Percentiles rank a stretch among this genome's conserved stretches.
These are phyloP conservation scores for Pseudonaja textilis DNA, from an alignment of 2,113 vertebrate species.

Conservation along the genomic window DNA sequence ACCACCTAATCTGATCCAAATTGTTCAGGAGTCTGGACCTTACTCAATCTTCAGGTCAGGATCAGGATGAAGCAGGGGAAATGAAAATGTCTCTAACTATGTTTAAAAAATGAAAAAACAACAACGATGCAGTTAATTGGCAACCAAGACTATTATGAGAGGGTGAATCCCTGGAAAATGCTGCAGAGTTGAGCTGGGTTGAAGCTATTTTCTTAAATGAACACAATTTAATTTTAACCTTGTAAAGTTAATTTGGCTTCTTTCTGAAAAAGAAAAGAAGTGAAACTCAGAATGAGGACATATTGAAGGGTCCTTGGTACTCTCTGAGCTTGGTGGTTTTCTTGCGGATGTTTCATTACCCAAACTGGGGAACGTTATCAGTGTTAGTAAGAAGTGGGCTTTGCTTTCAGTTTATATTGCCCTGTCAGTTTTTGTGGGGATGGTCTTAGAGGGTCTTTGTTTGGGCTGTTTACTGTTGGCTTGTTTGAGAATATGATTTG, in stretches of 20 bases:
- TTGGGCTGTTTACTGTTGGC: not conserved
- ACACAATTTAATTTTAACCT: not conserved
- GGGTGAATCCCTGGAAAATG: not conserved
- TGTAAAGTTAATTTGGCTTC: not conserved
- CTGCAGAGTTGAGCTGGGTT: not conserved
- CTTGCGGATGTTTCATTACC: not conserved
- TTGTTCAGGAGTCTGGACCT: not conserved
- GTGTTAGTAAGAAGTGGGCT: not conserved
- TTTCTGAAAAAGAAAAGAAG: not conserved
- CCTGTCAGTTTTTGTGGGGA: not conserved
- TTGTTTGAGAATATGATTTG: not conserved
- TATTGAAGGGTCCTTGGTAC: not conserved
- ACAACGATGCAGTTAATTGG: not conserved
- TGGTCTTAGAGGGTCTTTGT: not conserved
- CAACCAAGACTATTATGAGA: not conserved
- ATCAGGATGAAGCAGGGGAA: not conserved
- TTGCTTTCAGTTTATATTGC: not conserved
- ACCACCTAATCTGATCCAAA: not conserved
- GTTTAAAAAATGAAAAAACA: not conserved
- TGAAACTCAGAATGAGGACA: not conserved
- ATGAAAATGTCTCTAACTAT: not conserved
- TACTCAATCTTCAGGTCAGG: not conserved
- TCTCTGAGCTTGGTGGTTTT: not conserved
- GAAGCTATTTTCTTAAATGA: not conserved
- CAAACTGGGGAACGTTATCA: not conserved